phyloP scores from a whole-genome alignment of 1,140 invertebrate genomes.

The Eufriesea mexicana region DNA sequence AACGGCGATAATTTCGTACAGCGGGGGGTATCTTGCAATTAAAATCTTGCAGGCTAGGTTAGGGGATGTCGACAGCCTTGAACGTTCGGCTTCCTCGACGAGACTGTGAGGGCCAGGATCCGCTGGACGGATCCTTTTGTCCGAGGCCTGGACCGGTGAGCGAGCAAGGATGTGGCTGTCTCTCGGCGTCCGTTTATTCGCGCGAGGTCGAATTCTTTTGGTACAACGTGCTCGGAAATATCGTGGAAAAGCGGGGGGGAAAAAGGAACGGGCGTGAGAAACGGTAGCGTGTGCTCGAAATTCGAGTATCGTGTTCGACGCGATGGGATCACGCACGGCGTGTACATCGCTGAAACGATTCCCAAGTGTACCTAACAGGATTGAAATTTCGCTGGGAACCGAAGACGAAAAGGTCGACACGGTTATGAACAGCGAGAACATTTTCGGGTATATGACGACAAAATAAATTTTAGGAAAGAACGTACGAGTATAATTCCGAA shows the following conservation, averaged over 20 bases:
- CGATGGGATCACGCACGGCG: background rate
- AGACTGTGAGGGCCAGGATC: too few relatives aligned
- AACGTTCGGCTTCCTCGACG: too few relatives aligned
- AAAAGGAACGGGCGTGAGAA: background rate
- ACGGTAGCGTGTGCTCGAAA: slow-evolving; percentile 10
- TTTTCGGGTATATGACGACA: too few relatives aligned
- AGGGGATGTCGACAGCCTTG: background rate
- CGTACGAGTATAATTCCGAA: too few relatives aligned
- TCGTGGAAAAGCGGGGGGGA: background rate
- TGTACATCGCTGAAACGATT: background rate
- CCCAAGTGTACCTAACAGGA: background rate
- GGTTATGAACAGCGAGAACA: background rate
- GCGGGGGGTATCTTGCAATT: background rate
- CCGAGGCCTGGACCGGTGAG: background rate
- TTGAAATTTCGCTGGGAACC: background rate
- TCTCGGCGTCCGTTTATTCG: slow-evolving; percentile 6
- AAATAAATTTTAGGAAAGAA: too few relatives aligned
- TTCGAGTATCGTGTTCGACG: background rate
- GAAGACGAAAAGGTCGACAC: background rate
- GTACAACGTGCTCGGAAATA: background rate
- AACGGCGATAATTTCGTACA: background rate
- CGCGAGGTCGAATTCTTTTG: background rate
- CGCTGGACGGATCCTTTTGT: background rate
- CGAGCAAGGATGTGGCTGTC: background rate
- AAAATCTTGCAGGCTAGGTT: background rate